A percentile compares a stretch with the other conserved stretches of the same genome.
Evolutionary conservation across 2,113 vertebrate genomes (phyloP).

Genomic region (Vulpes vulpes): DNA sequence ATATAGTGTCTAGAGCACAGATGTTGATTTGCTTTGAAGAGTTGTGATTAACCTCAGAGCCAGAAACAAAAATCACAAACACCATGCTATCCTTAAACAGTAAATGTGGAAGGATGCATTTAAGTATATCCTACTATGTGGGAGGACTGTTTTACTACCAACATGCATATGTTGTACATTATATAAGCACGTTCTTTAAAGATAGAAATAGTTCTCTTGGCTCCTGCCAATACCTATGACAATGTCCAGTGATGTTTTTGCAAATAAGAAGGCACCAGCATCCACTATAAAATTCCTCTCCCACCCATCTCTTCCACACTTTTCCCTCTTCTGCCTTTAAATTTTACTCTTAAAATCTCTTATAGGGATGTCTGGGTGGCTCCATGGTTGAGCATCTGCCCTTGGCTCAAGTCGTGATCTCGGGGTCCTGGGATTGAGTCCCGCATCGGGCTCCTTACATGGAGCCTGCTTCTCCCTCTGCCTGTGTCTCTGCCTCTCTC

Average conservation of each 20-base stretch:
- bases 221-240: not conserved
- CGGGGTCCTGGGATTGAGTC: too few species aligned
- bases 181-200: not conserved
- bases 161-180: not conserved
- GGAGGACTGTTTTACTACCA: not conserved
- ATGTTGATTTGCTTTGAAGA: constrained; percentile 22
- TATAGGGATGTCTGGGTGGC: too few species aligned
- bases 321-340: not conserved
- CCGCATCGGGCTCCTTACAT: too few species aligned
- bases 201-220: not conserved
- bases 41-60: not conserved
- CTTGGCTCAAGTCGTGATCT: too few species aligned
- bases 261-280: not conserved
- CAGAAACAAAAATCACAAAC: not conserved
- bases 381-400: too few species aligned
- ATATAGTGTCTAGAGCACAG: not conserved
- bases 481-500: too few species aligned
- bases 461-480: too few species aligned
- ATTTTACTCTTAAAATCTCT: constrained; percentile 38
- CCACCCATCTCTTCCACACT: not conserved
- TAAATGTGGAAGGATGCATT: not conserved
- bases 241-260: not conserved
- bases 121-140: not conserved
- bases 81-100: not conserved
- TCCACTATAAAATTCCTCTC: not conserved